phyloP scores from a whole-genome alignment of 2,797 vertebrate genomes.

The Micrastur ruficollis region DNA sequence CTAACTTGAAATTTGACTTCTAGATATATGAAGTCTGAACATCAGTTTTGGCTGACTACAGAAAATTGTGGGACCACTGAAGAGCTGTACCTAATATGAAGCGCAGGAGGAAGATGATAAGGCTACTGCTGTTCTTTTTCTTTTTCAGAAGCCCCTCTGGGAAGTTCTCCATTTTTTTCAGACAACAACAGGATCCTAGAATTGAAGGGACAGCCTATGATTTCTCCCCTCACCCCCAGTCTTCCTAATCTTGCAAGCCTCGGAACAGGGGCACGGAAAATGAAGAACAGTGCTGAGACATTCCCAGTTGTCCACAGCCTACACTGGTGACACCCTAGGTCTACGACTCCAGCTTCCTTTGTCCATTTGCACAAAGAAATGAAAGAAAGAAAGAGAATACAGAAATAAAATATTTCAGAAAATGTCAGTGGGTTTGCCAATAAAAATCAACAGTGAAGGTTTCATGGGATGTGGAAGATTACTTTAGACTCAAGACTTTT shows the following conservation, averaged over 20 bases:
- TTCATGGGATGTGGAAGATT: not conserved
- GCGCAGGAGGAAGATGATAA: not conserved
- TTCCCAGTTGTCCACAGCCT: not conserved
- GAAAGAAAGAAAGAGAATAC: not conserved
- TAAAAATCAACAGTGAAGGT: not conserved
- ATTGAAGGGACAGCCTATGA: not conserved
- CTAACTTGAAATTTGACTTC: not conserved
- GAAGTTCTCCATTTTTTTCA: not conserved
- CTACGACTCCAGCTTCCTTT: not conserved
- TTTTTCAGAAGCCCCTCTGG: not conserved
- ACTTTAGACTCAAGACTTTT: not conserved
- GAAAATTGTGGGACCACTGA: not conserved
- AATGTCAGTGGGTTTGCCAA: not conserved
- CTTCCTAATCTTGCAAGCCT: not conserved
- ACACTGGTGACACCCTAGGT: not conserved
- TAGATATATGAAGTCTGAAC: not conserved
- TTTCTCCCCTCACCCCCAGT: not conserved
- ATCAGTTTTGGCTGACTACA: not conserved
- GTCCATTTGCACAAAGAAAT: not conserved
- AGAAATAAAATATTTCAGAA: not conserved
- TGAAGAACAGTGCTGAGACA: not conserved
- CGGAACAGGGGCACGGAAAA: not conserved
- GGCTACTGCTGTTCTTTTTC: not conserved
- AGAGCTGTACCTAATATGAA: not conserved
- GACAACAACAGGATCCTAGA: not conserved